phyloP scores from a whole-genome alignment of 2,797 vertebrate genomes.

The Bradypodion ventrale region DNA sequence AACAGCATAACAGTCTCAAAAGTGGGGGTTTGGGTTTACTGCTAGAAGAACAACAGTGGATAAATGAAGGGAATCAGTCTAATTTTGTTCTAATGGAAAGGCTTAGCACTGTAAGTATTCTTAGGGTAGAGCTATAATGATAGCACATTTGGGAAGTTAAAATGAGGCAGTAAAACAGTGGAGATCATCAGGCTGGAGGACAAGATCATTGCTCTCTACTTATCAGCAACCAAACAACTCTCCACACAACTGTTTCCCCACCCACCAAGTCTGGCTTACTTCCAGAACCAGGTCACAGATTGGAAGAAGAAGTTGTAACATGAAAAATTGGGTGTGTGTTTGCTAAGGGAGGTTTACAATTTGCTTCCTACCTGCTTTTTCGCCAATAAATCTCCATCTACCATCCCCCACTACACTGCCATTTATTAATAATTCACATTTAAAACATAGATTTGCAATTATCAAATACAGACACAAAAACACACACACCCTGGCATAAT shows the following conservation, averaged over 20 bases:
- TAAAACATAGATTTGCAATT: neutral
- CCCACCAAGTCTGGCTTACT: neutral
- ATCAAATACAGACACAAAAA: neutral
- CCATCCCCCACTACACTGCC: neutral
- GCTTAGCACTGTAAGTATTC: neutral
- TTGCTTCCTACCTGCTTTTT: neutral
- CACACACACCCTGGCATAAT: no score
- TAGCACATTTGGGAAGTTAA: no score
- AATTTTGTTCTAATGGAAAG: slow-evolving; percentile 26
- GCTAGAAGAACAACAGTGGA: neutral
- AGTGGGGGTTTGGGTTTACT: neutral
- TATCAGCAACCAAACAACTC: neutral
- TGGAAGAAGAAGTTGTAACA: neutral
- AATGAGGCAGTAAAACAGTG: neutral
- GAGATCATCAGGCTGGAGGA: neutral
- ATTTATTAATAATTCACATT: neutral
- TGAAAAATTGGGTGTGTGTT: neutral
- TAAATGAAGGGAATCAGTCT: neutral
- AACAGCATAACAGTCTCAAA: neutral
- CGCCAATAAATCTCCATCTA: neutral
- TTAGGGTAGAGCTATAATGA: neutral
- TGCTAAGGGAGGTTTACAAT: neutral
- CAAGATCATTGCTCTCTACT: neutral
- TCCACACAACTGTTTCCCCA: neutral
- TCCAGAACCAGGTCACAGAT: neutral